Conservation (phyloP, 2,888 invertebrate species). For the Troilus luridus region DNA sequence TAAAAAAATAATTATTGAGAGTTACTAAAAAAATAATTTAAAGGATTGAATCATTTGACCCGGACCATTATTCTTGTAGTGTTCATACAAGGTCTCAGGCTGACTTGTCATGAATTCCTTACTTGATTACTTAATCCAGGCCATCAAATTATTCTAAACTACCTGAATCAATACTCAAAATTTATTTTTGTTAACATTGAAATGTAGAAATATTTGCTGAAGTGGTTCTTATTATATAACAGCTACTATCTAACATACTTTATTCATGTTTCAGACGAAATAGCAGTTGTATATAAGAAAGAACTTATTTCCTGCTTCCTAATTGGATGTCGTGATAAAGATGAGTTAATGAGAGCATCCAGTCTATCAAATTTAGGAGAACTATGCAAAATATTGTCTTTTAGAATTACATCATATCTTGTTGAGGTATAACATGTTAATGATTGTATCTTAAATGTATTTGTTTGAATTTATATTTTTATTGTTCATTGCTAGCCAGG, state of each 20-base stretch:
- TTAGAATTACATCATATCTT: slow-evolving; percentile 79
- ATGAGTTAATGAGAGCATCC: slow-evolving; percentile 83
- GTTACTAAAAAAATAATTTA: no score
- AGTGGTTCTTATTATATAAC: not conserved
- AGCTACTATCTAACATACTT: not conserved
- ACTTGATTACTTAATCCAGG: no score
- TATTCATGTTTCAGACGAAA: slow-evolving; percentile 73
- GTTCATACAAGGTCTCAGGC: no score
- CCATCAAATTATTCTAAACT: not conserved
- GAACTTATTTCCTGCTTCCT: slow-evolving; percentile 81
- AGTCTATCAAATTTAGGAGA: slow-evolving; percentile 89
- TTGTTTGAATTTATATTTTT: not conserved
- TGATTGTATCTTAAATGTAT: not conserved
- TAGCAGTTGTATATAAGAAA: slow-evolving; percentile 79
- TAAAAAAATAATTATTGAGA: no score
- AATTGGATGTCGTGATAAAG: slow-evolving; percentile 78
- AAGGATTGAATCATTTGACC: no score
- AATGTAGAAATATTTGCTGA: no score
- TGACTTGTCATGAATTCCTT: no score
- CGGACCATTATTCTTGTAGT: no score
- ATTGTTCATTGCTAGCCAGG: not conserved
- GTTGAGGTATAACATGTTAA: slow-evolving; percentile 76
- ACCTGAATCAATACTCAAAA: not conserved
- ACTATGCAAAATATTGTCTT: slow-evolving; percentile 81
- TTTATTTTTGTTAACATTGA: no score